Conservation (phyloP, 2,888 invertebrate genomes). For the Drosophila algonquin region DNA sequence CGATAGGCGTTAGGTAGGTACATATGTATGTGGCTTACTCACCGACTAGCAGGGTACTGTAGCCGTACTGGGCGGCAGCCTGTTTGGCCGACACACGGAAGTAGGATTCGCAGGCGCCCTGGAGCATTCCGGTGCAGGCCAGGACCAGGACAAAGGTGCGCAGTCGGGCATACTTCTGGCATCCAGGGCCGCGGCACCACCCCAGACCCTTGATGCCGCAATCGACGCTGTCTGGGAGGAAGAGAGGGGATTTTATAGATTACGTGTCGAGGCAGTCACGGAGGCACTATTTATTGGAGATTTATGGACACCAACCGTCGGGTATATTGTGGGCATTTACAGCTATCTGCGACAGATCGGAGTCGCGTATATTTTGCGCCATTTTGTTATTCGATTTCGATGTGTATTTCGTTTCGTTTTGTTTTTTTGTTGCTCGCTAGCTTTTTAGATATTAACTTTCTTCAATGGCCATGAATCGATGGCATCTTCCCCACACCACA, state of each 20-base stretch:
- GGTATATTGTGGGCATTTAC: conserved; percentile 79
- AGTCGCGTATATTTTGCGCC: conserved; percentile 65
- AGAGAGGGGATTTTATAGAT: conserved; percentile 8
- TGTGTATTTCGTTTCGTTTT: conserved; percentile 26
- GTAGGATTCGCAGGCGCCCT: conserved; percentile 85
- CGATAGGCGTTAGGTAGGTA: conserved; percentile 34
- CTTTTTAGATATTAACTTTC: conserved; percentile 10
- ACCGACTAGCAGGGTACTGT: conserved; percentile 84
- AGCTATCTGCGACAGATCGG: conserved; percentile 76
- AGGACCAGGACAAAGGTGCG: conserved; percentile 84
- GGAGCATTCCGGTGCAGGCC: conserved; percentile 81
- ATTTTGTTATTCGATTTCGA: conserved; percentile 50
- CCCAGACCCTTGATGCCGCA: conserved; percentile 85
- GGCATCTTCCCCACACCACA: conserved; percentile 51
- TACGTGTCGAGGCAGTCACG: neutral
- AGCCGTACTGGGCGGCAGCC: conserved; percentile 84
- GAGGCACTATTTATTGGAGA: neutral
- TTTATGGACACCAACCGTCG: conserved; percentile 61
- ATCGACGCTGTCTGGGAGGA: conserved; percentile 83
- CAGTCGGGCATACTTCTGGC: conserved; percentile 84
- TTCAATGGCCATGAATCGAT: conserved; percentile 36
- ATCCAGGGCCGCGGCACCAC: conserved; percentile 84
- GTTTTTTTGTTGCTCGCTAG: conserved; percentile 7
- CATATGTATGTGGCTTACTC: conserved; percentile 63
- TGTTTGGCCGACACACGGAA: conserved; percentile 85